phyloP scores from a whole-genome alignment of 2,797 vertebrate species.

The Chelon labrosus region DNA sequence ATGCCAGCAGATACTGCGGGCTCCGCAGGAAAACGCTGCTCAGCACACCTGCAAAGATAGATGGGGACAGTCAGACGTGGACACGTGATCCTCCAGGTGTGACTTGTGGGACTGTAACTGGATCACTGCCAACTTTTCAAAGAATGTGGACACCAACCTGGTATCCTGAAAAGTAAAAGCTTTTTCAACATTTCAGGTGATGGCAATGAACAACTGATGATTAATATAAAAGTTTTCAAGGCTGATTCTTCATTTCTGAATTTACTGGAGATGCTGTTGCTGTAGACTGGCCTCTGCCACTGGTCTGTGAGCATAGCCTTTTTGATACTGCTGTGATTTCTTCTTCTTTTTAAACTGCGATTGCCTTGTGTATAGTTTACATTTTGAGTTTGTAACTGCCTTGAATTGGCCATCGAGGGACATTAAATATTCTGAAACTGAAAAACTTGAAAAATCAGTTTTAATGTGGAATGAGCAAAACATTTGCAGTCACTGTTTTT shows the following conservation, averaged over 20 bases:
- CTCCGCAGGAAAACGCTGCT: conserved; percentile 87
- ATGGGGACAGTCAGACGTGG: conserved; percentile 30
- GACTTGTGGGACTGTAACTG: conserved; percentile 7
- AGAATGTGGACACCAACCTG: neutral
- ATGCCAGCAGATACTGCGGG: conserved; percentile 88
- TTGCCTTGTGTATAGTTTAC: neutral
- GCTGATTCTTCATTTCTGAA: too few relatives aligned
- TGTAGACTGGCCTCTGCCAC: too few relatives aligned
- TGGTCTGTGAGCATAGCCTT: too few relatives aligned
- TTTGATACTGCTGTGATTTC: too few relatives aligned
- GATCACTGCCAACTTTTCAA: neutral
- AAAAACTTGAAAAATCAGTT: too few relatives aligned
- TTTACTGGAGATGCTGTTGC: too few relatives aligned
- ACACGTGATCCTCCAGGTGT: conserved; percentile 2
- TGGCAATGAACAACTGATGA: neutral
- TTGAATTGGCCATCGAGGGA: too few relatives aligned
- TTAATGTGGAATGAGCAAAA: too few relatives aligned
- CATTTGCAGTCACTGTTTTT: neutral
- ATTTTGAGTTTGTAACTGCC: neutral
- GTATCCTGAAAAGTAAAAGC: neutral
- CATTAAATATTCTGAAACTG: neutral
- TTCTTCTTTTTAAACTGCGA: too few relatives aligned
- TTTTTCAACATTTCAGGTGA: neutral
- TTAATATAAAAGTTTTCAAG: neutral
- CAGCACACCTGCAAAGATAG: conserved; percentile 87